Evolutionary conservation across 1,140 invertebrate genomes (phyloP), one percentile per base, ranked within the genome.

Genomic region (Oncopeltus fasciatus): DNA sequence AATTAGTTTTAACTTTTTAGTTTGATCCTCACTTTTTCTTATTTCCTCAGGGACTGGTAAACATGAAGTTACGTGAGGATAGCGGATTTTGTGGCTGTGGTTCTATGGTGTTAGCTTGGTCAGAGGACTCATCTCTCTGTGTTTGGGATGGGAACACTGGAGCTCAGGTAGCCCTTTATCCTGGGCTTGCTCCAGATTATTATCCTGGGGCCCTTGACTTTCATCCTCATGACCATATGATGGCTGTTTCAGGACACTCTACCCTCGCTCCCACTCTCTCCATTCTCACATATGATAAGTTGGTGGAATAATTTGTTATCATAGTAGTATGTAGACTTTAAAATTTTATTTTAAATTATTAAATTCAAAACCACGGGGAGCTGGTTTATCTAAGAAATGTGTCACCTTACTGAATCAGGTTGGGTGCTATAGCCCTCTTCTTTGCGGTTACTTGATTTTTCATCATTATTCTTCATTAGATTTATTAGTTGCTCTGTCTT

Each of bases 111-210:
- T 74, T 84, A 38, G 75, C 77, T 59, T 81, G 80, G 2, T 78
- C 78, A 65, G 82, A 84, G 65, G 79, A 84, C 70, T 77, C 77
- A 4, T 73, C 69, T 18, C 67, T 82, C 1, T 80, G 78, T 65
- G 76, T 81, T 4, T 85, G 83, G 83, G 79, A 81, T 68, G 71
- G 78, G 9, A 77, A 83, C 57, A 80, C 77, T 46, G 80, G 81
- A 0, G 75, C 70, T 66, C 68, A 76, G 33, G 66, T 79, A 12
- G 76, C 76, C 2, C 72, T 75, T 56, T 82, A 81, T 64, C 68
- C 73, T 1, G 72, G 74, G 43, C 65, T 78, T 71, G 64, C 59
- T 29, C 3, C 69, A 66, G 62, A 68, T 70, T 58, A 69, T 71
- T 33, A 70, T 75, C 18, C 72, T 71, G 60, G 75, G 67, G 67